Percentiles rank a stretch among this genome's conserved stretches.
Conservation (phyloP, 2,888 invertebrate species). For the Drosophila neotestacea region DNA sequence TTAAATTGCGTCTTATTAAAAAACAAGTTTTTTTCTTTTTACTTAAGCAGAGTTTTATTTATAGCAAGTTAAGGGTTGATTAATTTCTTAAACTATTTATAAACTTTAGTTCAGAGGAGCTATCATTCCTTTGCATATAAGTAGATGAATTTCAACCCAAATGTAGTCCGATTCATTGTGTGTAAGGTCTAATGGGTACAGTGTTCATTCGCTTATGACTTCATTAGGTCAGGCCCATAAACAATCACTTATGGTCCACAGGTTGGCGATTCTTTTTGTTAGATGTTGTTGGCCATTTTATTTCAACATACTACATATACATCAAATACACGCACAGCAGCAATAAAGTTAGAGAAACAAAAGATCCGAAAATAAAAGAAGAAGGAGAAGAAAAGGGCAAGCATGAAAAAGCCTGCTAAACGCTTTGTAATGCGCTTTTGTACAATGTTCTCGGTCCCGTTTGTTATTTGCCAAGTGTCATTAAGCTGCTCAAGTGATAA, state of each 20-base stretch:
- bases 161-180: constrained; percentile 16
- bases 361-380: constrained; percentile 5
- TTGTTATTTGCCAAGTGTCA: constrained; percentile 65
- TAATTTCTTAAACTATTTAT: background rate
- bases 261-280: constrained; percentile 6
- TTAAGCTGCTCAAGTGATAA: constrained; percentile 79
- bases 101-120: background rate
- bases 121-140: background rate
- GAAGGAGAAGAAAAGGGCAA: constrained; percentile 25
- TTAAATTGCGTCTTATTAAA: no score
- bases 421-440: constrained; percentile 76
- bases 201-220: constrained; percentile 48
- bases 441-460: constrained; percentile 30
- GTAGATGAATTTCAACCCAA: background rate
- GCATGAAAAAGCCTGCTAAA: constrained; percentile 53
- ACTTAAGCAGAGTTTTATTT: background rate
- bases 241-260: constrained; percentile 43
- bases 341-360: constrained; percentile 41
- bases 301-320: constrained; percentile 35
- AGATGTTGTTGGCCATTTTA: constrained; percentile 28
- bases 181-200: constrained; percentile 21
- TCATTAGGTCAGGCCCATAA: constrained; percentile 45
- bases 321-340: constrained; percentile 43
- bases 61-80: background rate
- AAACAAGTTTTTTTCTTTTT: background rate